Conservation (phyloP, 1,140 invertebrate genomes). For the Araneus ventricosus region DNA sequence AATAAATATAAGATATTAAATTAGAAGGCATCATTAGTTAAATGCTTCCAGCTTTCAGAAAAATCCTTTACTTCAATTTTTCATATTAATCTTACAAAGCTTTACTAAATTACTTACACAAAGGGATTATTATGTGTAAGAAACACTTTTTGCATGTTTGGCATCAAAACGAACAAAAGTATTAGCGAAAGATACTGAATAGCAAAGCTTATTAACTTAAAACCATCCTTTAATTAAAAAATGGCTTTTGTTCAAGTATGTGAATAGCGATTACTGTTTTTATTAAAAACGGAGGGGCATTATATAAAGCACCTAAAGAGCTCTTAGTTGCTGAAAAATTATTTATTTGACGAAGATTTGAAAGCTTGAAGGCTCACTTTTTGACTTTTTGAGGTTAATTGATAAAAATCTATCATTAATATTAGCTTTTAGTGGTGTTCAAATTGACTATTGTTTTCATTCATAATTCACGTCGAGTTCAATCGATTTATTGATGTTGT, state of each 20-base stretch:
- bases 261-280: not conserved
- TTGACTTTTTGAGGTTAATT: not conserved
- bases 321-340: not conserved
- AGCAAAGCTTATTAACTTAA: not conserved
- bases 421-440: too few relatives aligned
- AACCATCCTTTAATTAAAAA: slow-evolving; percentile 9
- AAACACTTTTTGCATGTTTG: not conserved
- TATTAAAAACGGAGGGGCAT: not conserved
- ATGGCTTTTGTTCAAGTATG: not conserved
- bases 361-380: not conserved
- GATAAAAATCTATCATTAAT: too few relatives aligned
- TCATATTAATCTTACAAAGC: not conserved
- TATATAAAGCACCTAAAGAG: not conserved
- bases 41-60: not conserved
- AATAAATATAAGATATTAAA: not conserved
- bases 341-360: not conserved
- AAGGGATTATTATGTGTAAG: not conserved
- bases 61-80: not conserved
- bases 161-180: not conserved
- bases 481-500: too few relatives aligned
- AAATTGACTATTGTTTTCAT: too few relatives aligned
- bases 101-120: not conserved
- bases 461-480: too few relatives aligned
- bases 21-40: not conserved
- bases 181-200: not conserved